A percentile compares a stretch with the other conserved stretches of the same genome.
Evolutionary conservation across 2,797 vertebrate species (phyloP).

Genomic region (Novumbra hubbsi): DNA sequence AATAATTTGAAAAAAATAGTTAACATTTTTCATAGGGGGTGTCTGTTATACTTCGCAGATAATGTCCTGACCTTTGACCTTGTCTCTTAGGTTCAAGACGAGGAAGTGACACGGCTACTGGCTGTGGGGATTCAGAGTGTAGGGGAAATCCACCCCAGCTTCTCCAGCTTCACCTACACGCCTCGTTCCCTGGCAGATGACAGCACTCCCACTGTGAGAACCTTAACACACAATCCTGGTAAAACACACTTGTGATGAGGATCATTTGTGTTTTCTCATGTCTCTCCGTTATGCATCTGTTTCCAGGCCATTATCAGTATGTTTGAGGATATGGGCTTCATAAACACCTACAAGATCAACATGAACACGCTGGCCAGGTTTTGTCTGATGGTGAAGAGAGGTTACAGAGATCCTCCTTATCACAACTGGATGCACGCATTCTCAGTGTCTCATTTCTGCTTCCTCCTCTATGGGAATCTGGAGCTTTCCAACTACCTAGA

Average conservation of each 20-base stretch:
- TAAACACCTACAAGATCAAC: slow-evolving; percentile 82
- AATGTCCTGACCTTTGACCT: slow-evolving; percentile 1
- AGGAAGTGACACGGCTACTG: slow-evolving; percentile 76
- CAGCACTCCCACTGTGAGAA: slow-evolving; percentile 74
- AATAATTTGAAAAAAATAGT: background rate
- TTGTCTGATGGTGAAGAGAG: slow-evolving; percentile 84
- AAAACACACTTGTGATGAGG: background rate
- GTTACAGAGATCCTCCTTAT: slow-evolving; percentile 81
- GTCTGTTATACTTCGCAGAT: background rate
- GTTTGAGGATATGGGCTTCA: slow-evolving; percentile 84
- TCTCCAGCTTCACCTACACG: slow-evolving; percentile 75
- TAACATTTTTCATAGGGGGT: background rate
- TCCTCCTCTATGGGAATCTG: slow-evolving; percentile 82
- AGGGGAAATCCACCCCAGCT: slow-evolving; percentile 70
- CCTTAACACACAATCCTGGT: background rate
- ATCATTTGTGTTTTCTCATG: background rate
- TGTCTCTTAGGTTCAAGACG: slow-evolving; percentile 69
- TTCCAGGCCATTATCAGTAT: slow-evolving; percentile 78
- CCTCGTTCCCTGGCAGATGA: slow-evolving; percentile 80
- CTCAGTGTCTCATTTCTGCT: slow-evolving; percentile 84
- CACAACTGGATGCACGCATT: slow-evolving; percentile 87
- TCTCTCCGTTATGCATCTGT: background rate
- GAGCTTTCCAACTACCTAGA: slow-evolving; percentile 78
- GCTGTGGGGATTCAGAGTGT: slow-evolving; percentile 65
- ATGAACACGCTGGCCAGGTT: slow-evolving; percentile 75